These are phyloP conservation scores for Drosophila parthenogenetica DNA, from an alignment of 2,888 invertebrate genomes.

Conservation along the genomic window DNA sequence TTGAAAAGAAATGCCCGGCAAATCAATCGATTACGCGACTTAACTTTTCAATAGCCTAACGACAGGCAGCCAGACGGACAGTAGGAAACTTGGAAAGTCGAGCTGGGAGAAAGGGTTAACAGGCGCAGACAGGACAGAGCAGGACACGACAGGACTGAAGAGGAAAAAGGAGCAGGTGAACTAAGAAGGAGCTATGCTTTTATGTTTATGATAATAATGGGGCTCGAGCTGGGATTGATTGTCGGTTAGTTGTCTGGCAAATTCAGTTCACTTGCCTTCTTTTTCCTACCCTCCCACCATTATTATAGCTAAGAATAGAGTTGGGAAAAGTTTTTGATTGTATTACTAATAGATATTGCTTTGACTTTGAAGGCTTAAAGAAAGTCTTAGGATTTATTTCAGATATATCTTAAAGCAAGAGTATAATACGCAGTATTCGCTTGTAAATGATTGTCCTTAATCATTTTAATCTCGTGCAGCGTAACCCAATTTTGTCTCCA, in stretches of 20 bases:
- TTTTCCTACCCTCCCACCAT: slow-evolving; percentile 4
- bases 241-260: slow-evolving; percentile 63
- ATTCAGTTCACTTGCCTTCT: slow-evolving; percentile 51
- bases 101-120: slow-evolving; percentile 1
- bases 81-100: slow-evolving; percentile 4
- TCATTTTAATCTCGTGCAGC: slow-evolving; percentile 18
- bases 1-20: slow-evolving; percentile 70
- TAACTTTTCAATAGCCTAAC: slow-evolving; percentile 79
- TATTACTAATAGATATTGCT: slow-evolving; percentile 50
- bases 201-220: slow-evolving; percentile 69
- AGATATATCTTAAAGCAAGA: background rate
- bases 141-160: background rate
- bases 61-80: slow-evolving; percentile 39
- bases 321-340: slow-evolving; percentile 48
- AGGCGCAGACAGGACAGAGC: slow-evolving; percentile 6
- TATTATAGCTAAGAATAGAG: slow-evolving; percentile 24
- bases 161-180: slow-evolving; percentile 10
- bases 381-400: background rate
- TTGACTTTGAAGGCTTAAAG: slow-evolving; percentile 36
- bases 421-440: background rate
- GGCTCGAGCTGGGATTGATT: slow-evolving; percentile 46
- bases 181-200: slow-evolving; percentile 38
- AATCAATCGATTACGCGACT: slow-evolving; percentile 82
- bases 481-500: slow-evolving; percentile 33
- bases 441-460: slow-evolving; percentile 2